Evolutionary conservation across 1,140 invertebrate genomes (phyloP).

Genomic region (Drosophila jambulina): DNA sequence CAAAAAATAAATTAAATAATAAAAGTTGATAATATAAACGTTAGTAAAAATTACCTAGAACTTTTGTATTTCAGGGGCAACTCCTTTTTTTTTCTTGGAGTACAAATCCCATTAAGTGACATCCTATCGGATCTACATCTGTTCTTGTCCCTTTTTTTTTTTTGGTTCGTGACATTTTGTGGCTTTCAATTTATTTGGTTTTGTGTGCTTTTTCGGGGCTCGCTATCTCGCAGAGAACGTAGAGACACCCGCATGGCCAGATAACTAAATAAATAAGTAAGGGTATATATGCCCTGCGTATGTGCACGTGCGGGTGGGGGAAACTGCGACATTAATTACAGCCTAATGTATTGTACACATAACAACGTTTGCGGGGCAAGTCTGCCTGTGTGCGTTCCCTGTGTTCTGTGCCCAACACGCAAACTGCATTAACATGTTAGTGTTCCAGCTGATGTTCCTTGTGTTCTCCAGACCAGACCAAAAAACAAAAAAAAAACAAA

Average conservation of each 20-base stretch:
- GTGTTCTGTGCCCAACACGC: conserved; percentile 22
- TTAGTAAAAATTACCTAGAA: too few relatives aligned
- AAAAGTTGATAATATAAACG: not conserved
- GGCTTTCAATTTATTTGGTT: conserved; percentile 27
- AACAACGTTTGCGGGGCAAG: not conserved
- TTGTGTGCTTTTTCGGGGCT: conserved; percentile 18
- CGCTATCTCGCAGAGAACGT: conserved; percentile 24
- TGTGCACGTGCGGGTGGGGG: not conserved
- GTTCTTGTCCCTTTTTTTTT: conserved; percentile 6
- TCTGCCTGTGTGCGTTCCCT: not conserved
- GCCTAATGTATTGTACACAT: conserved; percentile 55
- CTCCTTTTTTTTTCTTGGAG: not conserved
- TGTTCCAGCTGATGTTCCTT: conserved; percentile 15
- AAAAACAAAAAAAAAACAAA: conserved; percentile 1
- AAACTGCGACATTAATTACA: conserved; percentile 73
- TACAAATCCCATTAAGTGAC: conserved; percentile 12
- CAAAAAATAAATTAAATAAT: not conserved
- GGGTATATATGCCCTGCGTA: not conserved
- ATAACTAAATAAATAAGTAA: conserved; percentile 40
- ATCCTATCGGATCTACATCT: conserved; percentile 24
- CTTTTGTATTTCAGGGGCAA: not conserved
- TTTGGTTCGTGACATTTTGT: conserved; percentile 22
- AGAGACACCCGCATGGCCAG: conserved; percentile 44
- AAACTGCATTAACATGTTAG: conserved; percentile 65
- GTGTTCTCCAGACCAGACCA: conserved; percentile 4